Conservation (phyloP, 2,888 invertebrate genomes). For the Drosophila kambysellisi region DNA sequence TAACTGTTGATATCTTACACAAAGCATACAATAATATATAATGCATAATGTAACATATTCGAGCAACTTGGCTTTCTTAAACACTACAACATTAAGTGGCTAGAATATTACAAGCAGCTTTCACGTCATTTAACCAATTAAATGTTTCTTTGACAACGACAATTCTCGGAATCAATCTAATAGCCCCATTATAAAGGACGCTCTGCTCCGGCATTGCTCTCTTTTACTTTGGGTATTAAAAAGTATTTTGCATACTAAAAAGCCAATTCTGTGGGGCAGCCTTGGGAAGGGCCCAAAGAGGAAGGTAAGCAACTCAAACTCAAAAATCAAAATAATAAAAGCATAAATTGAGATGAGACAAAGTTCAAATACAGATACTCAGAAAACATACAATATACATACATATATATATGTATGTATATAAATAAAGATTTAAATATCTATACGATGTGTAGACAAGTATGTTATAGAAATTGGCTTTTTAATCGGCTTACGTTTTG, state of each 20-base stretch:
- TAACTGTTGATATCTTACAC: too few relatives aligned
- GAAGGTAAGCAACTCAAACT: slow-evolving; percentile 1
- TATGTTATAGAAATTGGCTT: slow-evolving; percentile 69
- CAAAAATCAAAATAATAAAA: slow-evolving; percentile 55
- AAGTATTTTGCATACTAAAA: slow-evolving; percentile 77
- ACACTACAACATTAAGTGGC: too few relatives aligned
- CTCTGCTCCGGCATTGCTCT: slow-evolving; percentile 15
- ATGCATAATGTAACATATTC: too few relatives aligned
- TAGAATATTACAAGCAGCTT: too few relatives aligned
- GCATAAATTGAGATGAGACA: slow-evolving; percentile 56
- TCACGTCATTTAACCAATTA: neutral
- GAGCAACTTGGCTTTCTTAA: too few relatives aligned
- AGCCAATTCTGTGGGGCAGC: slow-evolving; percentile 36
- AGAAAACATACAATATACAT: slow-evolving; percentile 5
- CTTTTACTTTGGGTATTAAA: slow-evolving; percentile 71
- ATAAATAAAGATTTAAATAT: slow-evolving; percentile 41
- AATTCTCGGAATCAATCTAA: neutral
- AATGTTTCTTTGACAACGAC: neutral
- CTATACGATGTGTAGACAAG: slow-evolving; percentile 33
- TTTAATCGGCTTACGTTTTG: slow-evolving; percentile 74
- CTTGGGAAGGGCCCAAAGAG: neutral
- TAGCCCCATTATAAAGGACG: slow-evolving; percentile 7
- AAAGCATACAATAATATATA: too few relatives aligned
- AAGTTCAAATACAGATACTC: slow-evolving; percentile 51
- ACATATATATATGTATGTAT: neutral